Evolutionary conservation across 2,888 invertebrate species (phyloP), one percentile per base, ranked within the genome.

Genomic region (Brachyptera putata): DNA sequence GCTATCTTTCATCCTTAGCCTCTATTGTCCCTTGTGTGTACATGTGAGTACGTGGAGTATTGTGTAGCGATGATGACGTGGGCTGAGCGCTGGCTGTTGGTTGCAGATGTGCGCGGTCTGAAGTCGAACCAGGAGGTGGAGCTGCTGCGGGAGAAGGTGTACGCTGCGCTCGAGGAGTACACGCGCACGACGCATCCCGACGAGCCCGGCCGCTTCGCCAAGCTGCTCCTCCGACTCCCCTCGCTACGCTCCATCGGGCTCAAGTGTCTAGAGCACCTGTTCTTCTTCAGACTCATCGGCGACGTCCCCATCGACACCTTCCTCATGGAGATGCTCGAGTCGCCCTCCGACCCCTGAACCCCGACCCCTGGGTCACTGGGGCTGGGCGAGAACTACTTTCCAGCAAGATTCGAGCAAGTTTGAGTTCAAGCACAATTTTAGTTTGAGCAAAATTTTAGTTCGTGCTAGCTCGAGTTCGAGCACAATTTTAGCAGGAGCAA

Each of bases 201-300:
- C 24, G 97, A 98, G 71, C 90, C 94, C 39, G 95, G 95, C 3
- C 82, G 99, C 50, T 97, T 99, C 76, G 97, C 98, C 36, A 94
- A 98, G 74, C 79, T 99, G 11, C 79, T 98, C 60, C 78, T 95
- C 60, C 87, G 95, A 66, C 79, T 95, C 70, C 95, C 95, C 4
- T 91, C 94, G 22, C 81, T 95, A 49, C 84, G 95, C 62, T 92
- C 92, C 66, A 94, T 95, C 71, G 92, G 93, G 60, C 84, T 97
- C 55, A 95, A 95, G 78, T 94, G 95, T 78, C 82, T 91, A 71
- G 96, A 97, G 76, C 93, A 95, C 76, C 82, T 96, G 66, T 96
- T 94, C 81, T 94, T 91, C 82, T 94, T 91, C 80, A 89, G 91
- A 72, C 83, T 96, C 64, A 88, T 95, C 69, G 91, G 92, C 36